Evolutionary conservation across 2,797 vertebrate genomes (phyloP), one percentile per base, ranked within the genome.

Genomic region (Acanthopagrus latus): DNA sequence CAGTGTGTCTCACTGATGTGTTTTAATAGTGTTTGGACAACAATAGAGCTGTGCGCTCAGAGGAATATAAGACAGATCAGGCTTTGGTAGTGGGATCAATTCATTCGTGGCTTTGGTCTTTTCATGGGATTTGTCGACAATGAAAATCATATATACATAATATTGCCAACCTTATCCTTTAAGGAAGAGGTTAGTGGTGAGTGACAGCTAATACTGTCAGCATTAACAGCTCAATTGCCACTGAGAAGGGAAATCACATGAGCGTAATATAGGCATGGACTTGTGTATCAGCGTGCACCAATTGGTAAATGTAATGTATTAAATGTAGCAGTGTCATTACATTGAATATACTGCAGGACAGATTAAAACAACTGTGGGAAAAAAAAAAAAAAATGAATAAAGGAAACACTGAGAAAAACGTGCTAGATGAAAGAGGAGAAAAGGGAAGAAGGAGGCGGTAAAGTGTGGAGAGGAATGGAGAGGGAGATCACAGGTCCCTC

Each of bases 401-500:
- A 60, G 21, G 2, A 11, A 58, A 46, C 43, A 51, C 54, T 63
- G 54, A 52, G n/a, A 57, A 66, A 20, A 69, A 57, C 21, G 74
- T 17, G 48, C 25, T 70, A 3, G 8, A 23, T 71, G 57, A 65
- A 54, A 73, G 59, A 84, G 69, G 20, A 59, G 43, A 48, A 69
- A 44, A 55, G 54, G 21, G 64, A 51, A 57, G 43, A 20, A 59
- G 67, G 56, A 50, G 57, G 70, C 44, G 46, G 66, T 48, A 47
- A 43, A 71, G 74, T 56, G 72, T 27, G 62, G 76, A 91, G 86
- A 90, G 75, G 70, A 81, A 86, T 88, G 84, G 80, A 77, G 81
- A 71, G 79, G 70, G 74, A 90, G 92, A 92, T 92, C 88, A 90
- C 84, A 86, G 91, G 92, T 93, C 91, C 88, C 88, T 85, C 81